Evolutionary conservation across 1,140 invertebrate species (phyloP).

Genomic region (Brachionus sp.): DNA sequence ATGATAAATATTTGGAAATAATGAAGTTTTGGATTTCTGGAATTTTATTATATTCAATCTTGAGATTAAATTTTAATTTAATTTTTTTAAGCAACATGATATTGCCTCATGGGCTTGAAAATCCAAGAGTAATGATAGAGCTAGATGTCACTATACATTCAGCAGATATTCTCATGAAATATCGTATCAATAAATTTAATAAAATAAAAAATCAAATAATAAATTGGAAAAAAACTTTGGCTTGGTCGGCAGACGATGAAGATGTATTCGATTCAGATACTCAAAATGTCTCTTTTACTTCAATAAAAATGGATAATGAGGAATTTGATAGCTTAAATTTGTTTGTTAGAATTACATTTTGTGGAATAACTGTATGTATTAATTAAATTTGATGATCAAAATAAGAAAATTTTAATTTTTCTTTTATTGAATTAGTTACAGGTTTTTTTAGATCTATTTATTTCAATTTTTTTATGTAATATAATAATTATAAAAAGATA

Average conservation of each 20-base stretch:
- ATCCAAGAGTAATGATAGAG: not conserved
- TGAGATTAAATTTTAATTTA: too few relatives aligned
- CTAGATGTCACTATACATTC: not conserved
- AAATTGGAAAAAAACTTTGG: slow-evolving; percentile 10
- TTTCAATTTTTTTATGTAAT: too few relatives aligned
- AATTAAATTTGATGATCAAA: too few relatives aligned
- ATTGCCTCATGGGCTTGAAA: not conserved
- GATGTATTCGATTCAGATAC: not conserved
- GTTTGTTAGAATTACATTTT: slow-evolving; percentile 29
- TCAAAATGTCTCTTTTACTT: not conserved
- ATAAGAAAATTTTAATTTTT: too few relatives aligned
- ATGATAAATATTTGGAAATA: too few relatives aligned
- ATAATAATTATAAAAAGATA: too few relatives aligned
- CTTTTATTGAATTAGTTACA: too few relatives aligned
- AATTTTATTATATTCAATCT: too few relatives aligned
- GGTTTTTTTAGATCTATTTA: too few relatives aligned
- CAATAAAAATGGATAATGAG: slow-evolving; percentile 24
- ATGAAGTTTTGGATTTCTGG: too few relatives aligned
- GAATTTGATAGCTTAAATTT: not conserved
- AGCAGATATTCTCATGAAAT: slow-evolving; percentile 4
- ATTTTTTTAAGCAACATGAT: slow-evolving; percentile 15
- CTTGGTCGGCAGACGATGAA: not conserved
- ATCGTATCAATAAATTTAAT: not conserved
- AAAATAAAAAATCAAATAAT: slow-evolving; percentile 6
- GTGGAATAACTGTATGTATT: not conserved